Evolutionary conservation across 2,113 vertebrate species (phyloP).

Genomic region (Paradisaea rubra): DNA sequence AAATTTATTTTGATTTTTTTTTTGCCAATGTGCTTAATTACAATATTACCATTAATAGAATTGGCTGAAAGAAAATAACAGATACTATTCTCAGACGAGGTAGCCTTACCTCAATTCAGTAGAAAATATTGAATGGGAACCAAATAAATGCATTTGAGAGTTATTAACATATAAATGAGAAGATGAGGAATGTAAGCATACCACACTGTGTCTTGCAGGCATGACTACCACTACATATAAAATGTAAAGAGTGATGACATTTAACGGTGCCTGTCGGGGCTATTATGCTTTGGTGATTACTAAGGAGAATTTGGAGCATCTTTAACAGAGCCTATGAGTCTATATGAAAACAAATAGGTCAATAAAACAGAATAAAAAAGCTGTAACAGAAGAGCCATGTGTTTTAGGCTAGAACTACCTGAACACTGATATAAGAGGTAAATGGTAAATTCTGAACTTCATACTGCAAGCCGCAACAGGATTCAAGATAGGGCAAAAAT

Average conservation of each 20-base stretch:
- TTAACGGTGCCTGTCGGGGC: neutral
- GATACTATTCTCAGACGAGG: neutral
- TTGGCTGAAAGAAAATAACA: neutral
- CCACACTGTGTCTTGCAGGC: neutral
- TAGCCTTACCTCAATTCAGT: neutral
- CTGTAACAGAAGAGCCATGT: neutral
- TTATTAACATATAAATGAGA: conserved; percentile 7
- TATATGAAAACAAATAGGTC: neutral
- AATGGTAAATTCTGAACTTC: neutral
- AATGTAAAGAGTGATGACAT: neutral
- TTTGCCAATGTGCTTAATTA: neutral
- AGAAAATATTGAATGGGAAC: neutral
- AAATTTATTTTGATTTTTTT: neutral
- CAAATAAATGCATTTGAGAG: neutral
- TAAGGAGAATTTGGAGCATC: neutral
- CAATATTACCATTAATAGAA: neutral
- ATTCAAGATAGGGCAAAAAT: neutral
- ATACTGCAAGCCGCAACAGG: neutral
- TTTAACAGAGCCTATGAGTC: neutral
- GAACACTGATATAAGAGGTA: neutral
- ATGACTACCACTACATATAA: neutral
- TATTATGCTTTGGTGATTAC: neutral
- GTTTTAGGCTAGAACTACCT: neutral
- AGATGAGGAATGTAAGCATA: neutral
- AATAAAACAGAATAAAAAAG: neutral